Conservation (phyloP, 2,888 invertebrate species). For the Acronicta leporina region DNA sequence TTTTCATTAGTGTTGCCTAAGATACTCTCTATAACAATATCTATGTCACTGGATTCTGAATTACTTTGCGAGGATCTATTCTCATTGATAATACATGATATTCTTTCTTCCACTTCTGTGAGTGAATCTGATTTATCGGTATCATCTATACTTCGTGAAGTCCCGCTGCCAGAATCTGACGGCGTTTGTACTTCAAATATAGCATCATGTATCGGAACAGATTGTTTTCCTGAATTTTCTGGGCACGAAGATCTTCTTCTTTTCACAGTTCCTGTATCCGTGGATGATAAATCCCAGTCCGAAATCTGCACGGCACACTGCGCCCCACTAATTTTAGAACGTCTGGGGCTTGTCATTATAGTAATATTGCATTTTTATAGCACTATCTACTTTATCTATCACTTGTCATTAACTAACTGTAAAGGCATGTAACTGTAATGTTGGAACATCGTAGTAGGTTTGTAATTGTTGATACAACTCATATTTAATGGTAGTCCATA, state of each 20-base stretch:
- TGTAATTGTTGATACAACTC: constrained; percentile 56
- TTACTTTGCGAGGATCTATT: constrained; percentile 85
- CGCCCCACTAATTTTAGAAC: constrained; percentile 80
- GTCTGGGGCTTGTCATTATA: constrained; percentile 88
- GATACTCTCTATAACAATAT: constrained; percentile 79
- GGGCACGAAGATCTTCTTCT: constrained; percentile 90
- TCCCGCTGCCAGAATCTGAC: constrained; percentile 82
- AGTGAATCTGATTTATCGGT: constrained; percentile 79
- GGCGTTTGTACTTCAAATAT: constrained; percentile 81
- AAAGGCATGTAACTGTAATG: constrained; percentile 42
- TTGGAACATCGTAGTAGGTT: constrained; percentile 69
- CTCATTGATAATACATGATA: constrained; percentile 85
- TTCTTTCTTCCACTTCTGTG: constrained; percentile 84
- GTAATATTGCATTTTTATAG: constrained; percentile 73
- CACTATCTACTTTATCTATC: constrained; percentile 51
- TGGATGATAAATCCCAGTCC: constrained; percentile 93
- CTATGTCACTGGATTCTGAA: constrained; percentile 83
- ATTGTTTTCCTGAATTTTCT: constrained; percentile 70
- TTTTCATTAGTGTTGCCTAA: constrained; percentile 72
- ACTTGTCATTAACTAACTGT: constrained; percentile 36
- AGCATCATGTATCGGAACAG: constrained; percentile 66
- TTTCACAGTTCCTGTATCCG: constrained; percentile 92
- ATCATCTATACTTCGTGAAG: constrained; percentile 77
- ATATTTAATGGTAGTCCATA: constrained; percentile 52
- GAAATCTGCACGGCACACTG: constrained; percentile 80